Percentiles rank a stretch among this genome's conserved stretches.
Conservation (phyloP, 92 coral and sea anemone species). For the Epizoanthus ramosus region DNA sequence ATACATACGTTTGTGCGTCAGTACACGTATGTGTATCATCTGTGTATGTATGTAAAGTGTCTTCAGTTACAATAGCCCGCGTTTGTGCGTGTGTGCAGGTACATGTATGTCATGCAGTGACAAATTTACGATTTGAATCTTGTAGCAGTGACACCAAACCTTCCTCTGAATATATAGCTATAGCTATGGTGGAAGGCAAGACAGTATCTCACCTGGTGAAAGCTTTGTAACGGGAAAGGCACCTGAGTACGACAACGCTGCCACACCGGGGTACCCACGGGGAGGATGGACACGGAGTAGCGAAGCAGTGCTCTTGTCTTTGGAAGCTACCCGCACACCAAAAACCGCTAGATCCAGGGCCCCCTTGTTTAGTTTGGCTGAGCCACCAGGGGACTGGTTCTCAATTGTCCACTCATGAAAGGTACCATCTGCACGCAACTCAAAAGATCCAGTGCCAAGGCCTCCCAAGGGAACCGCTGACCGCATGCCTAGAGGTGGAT, state of each 20-base stretch:
- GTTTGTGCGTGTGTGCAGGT: no score
- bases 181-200: neutral
- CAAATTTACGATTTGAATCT: no score
- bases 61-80: no score
- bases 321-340: conserved; percentile 73
- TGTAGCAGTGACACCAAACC: no score
- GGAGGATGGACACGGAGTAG: conserved; percentile 84
- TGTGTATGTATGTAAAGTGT: no score
- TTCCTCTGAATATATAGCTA: neutral
- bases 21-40: no score
- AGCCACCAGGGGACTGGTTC: conserved; percentile 96
- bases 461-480: conserved; percentile 93
- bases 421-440: conserved; percentile 87
- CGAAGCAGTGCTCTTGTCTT: conserved; percentile 59
- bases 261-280: conserved; percentile 86
- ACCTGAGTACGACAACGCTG: conserved; percentile 80
- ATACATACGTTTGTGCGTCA: no score
- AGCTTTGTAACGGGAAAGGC: conserved; percentile 81
- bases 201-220: conserved; percentile 59
- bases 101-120: no score
- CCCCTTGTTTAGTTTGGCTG: conserved; percentile 89
- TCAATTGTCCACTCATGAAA: conserved; percentile 93
- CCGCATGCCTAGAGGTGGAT: conserved; percentile 91
- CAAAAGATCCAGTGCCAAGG: conserved; percentile 86
- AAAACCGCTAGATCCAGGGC: conserved; percentile 79